Conservation (phyloP, 2,888 invertebrate genomes). For the Lithodes maja region DNA sequence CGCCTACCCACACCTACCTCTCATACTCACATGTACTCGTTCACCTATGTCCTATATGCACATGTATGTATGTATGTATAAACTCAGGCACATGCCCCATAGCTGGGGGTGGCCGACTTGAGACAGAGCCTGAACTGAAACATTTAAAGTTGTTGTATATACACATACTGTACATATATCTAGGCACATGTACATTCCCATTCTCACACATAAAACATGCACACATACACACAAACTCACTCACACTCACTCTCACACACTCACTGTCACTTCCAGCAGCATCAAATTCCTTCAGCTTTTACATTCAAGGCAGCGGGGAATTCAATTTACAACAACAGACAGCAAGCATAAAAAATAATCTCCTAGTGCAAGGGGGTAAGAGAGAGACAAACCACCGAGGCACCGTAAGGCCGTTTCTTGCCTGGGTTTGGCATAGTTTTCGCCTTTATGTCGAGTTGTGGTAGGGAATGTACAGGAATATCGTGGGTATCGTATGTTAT, state of each 20-base stretch:
- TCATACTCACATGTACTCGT: too few species aligned
- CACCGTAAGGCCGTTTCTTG: background rate
- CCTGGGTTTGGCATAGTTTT: background rate
- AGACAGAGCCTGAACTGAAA: too few species aligned
- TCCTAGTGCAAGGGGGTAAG: background rate
- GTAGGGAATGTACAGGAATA: background rate
- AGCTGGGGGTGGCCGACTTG: too few species aligned
- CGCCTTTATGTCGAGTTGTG: background rate
- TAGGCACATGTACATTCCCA: background rate
- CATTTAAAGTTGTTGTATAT: too few species aligned
- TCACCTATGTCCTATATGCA: too few species aligned
- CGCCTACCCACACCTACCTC: too few species aligned
- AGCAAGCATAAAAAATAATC: background rate
- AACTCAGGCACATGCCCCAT: too few species aligned
- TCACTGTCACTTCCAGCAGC: background rate
- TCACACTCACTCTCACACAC: background rate
- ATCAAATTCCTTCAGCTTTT: background rate
- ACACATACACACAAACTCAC: background rate
- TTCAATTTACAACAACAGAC: background rate
- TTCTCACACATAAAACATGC: background rate
- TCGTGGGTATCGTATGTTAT: background rate
- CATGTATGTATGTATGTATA: too few species aligned
- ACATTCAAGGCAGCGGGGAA: background rate
- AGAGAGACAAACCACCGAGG: background rate
- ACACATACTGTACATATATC: too few species aligned